Evolutionary conservation across 2,797 vertebrate genomes (phyloP).

Genomic region (Parotocinclus haroldoi): DNA sequence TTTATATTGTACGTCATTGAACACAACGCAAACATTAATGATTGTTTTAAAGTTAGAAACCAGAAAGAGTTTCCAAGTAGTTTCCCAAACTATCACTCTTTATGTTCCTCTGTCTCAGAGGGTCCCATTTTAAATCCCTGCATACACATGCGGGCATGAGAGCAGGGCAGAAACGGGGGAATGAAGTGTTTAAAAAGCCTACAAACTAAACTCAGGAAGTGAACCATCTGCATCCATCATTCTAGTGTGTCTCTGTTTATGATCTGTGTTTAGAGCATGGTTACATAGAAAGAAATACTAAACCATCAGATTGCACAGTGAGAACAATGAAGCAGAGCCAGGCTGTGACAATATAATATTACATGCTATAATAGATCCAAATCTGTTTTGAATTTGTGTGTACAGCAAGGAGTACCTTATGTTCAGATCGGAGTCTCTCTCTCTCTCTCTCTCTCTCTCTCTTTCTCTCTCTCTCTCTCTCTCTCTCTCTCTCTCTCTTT

Average conservation of each 20-base stretch:
- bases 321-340: neutral
- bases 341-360: neutral
- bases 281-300: neutral
- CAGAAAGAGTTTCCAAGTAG: too few relatives aligned
- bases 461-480: too few relatives aligned
- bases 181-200: slow-evolving; percentile 37
- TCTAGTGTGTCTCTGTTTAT: slow-evolving; percentile 26
- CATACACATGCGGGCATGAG: slow-evolving; percentile 32
- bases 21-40: too few relatives aligned
- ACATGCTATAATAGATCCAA: too few relatives aligned
- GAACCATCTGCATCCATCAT: slow-evolving; percentile 30
- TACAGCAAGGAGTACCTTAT: too few relatives aligned
- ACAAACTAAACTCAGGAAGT: slow-evolving; percentile 28
- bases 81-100: neutral
- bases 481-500: too few relatives aligned
- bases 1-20: too few relatives aligned
- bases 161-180: slow-evolving; percentile 31
- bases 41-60: too few relatives aligned
- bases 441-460: too few relatives aligned
- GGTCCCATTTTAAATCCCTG: slow-evolving; percentile 28
- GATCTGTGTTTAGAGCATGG: neutral
- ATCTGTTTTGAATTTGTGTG: too few relatives aligned
- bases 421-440: too few relatives aligned
- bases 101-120: neutral
- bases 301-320: slow-evolving; percentile 2